Evolutionary conservation across 2,797 vertebrate species (phyloP), one percentile per base, ranked within the genome.

Genomic region (Pantherophis alleghaniensis): DNA sequence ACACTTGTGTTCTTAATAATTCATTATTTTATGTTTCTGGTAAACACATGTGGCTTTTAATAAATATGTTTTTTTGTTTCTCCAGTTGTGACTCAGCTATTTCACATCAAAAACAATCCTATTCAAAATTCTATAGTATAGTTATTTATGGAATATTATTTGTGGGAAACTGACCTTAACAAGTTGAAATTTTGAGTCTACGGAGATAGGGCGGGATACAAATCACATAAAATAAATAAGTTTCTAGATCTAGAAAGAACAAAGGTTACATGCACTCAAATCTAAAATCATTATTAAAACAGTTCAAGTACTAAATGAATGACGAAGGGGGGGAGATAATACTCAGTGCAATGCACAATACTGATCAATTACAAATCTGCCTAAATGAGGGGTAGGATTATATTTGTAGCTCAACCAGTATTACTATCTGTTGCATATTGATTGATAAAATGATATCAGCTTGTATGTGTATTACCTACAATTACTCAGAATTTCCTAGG

Each of bases 391-490:
- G 63, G 24, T 60, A 66, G 79, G 90, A 61, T 61, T 90, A 53
- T 88, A 79, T 93, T 79, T 66, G 60, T 91, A 32, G 26, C 51
- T 59, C 86, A 53, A 56, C 60, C 74, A 53, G 53, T 91, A 61
- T 91, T 91, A 55, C 56, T 53, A 88, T 88, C 55, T 63, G n/a
- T 10, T 53, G 42, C 56, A 79, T 88, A 88, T n/a, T 83, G 86
- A 93, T 88, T 88, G 90, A 93, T 88, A 93, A 93, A 91, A 93
- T 37, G 56, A 9, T 91, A 93, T 91, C 92, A 88, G 90, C 20
- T 59, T 53, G 4, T 47, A 55, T 59, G 61, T 59, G 22, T 9
- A 61, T 11, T 47, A 22, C 3, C 53, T 88, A 22, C 56, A 61
- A 88, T 94, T 56, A 7, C 86, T 87, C 61, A 90, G 90, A 88